Conservation (phyloP, 2,888 invertebrate species). For the Helobdella robusta region DNA sequence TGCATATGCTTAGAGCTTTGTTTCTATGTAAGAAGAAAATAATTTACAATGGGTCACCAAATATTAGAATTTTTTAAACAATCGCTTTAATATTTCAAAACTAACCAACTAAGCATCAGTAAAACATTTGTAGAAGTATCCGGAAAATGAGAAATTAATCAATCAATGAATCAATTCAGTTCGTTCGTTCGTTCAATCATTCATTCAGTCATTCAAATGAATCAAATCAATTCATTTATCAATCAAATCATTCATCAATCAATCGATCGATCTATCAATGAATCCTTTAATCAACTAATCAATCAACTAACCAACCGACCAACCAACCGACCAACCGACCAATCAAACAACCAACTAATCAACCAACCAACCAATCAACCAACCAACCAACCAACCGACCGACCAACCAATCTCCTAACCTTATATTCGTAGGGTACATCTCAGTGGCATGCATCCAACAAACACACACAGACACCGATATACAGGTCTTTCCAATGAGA, state of each 20-base stretch:
- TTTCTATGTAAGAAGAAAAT: constrained; percentile 29
- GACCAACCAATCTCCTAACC: too few species aligned
- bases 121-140: too few species aligned
- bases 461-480: constrained; percentile 34
- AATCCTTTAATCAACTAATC: too few species aligned
- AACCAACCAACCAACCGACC: too few species aligned
- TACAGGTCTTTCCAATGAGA: constrained; percentile 34
- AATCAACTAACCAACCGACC: too few species aligned
- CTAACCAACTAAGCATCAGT: not conserved
- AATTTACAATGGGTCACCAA: not conserved
- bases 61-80: constrained; percentile 3
- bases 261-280: too few species aligned
- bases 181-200: not conserved
- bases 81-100: not conserved
- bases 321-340: too few species aligned
- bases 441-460: constrained; percentile 36
- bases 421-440: constrained; percentile 35
- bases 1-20: constrained; percentile 35
- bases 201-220: not conserved
- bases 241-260: not conserved
- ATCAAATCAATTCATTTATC: not conserved
- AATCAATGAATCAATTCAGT: too few species aligned
- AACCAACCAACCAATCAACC: too few species aligned
- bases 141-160: too few species aligned
- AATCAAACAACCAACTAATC: too few species aligned